phyloP scores from a whole-genome alignment of 2,888 invertebrate genomes.

The Crematogaster levior region DNA sequence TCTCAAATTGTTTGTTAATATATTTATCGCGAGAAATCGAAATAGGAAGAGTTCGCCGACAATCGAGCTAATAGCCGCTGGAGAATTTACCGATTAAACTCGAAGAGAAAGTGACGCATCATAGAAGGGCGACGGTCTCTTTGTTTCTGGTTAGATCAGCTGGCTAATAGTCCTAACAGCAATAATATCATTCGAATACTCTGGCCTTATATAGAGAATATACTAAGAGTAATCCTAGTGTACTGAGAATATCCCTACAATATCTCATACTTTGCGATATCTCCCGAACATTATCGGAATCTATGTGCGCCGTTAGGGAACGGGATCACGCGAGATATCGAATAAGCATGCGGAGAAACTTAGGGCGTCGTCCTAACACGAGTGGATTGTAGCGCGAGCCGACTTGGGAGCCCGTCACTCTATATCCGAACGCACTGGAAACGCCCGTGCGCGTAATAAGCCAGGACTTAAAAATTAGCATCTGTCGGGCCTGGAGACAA shows the following conservation, averaged over 20 bases:
- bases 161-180: too few species aligned
- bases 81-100: constrained; percentile 34
- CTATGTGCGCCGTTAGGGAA: too few species aligned
- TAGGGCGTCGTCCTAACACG: constrained; percentile 40
- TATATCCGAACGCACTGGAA: constrained; percentile 83
- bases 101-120: constrained; percentile 64
- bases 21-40: constrained; percentile 3
- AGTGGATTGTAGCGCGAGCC: constrained; percentile 13
- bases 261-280: too few species aligned
- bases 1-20: constrained; percentile 15
- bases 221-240: too few species aligned
- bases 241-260: too few species aligned
- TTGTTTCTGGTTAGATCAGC: constrained; percentile 66
- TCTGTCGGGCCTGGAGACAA: constrained; percentile 82
- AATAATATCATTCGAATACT: too few species aligned
- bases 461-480: constrained; percentile 83
- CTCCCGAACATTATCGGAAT: too few species aligned
- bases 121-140: constrained; percentile 61
- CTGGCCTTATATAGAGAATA: too few species aligned
- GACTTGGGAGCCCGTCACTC: constrained; percentile 72
- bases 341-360: constrained; percentile 39
- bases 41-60: neutral
- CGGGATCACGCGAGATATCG: constrained; percentile 36
- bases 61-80: constrained; percentile 30
- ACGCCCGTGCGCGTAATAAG: constrained; percentile 83